phyloP scores from a whole-genome alignment of 2,797 vertebrate genomes.

The Manis crassicaudata region DNA sequence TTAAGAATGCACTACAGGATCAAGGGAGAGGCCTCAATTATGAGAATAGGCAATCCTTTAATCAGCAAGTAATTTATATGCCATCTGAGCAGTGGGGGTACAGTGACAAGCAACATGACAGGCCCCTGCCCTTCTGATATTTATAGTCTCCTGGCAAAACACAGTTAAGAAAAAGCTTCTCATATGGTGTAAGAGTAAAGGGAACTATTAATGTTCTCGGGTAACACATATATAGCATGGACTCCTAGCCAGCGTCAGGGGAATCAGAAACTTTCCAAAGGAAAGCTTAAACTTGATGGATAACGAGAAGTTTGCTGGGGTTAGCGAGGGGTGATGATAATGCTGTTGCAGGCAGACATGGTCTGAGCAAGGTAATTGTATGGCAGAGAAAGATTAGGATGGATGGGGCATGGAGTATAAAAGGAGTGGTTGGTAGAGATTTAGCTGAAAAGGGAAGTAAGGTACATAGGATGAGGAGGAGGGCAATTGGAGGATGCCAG shows the following conservation, averaged over 20 bases:
- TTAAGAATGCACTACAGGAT: background rate
- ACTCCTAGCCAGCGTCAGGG: background rate
- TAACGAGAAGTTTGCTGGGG: background rate
- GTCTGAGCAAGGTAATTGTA: background rate
- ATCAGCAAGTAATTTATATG: background rate
- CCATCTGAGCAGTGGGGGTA: background rate
- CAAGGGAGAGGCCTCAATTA: background rate
- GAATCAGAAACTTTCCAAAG: slow-evolving; percentile 24
- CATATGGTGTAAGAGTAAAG: background rate
- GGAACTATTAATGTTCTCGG: background rate
- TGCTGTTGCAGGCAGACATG: background rate
- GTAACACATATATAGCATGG: background rate
- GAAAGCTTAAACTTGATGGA: background rate
- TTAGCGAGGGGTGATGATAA: background rate
- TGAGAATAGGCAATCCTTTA: background rate
- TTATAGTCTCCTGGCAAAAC: background rate
- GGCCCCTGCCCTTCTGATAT: background rate
- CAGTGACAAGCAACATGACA: background rate
- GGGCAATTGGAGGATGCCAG: background rate
- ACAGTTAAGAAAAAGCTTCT: slow-evolving; percentile 12
- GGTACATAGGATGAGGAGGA: background rate
- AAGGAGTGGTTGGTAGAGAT: background rate
- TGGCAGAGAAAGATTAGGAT: background rate
- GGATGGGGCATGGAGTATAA: background rate
- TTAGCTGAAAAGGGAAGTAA: background rate